Conservation (phyloP, 1,140 invertebrate species). For the Cyrtorhinus lividipennis region DNA sequence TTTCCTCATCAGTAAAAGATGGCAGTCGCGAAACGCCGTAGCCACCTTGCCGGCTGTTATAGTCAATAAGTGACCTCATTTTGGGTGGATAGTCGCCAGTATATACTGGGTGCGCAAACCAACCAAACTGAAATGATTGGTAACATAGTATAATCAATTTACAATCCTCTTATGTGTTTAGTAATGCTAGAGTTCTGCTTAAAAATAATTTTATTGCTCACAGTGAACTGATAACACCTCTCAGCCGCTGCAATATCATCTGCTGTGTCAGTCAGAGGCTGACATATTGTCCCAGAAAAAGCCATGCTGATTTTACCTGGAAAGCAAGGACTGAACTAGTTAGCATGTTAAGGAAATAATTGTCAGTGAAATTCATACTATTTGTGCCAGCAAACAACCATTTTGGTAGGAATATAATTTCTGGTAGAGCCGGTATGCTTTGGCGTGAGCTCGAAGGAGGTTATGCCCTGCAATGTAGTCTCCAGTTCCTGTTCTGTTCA, state of each 20-base stretch:
- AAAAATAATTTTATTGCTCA: too few species aligned
- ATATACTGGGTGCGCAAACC: slow-evolving; percentile 46
- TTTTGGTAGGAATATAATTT: neutral
- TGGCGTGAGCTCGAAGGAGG: slow-evolving; percentile 43
- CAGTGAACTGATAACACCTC: neutral
- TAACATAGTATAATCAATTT: too few species aligned
- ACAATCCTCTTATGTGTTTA: too few species aligned
- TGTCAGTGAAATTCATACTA: too few species aligned
- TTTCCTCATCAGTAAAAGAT: slow-evolving; percentile 35
- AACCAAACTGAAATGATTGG: slow-evolving; percentile 44
- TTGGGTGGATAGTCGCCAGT: slow-evolving; percentile 43
- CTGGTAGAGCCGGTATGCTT: neutral
- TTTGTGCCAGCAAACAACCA: too few species aligned
- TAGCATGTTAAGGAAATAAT: too few species aligned
- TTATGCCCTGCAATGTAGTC: slow-evolving; percentile 47
- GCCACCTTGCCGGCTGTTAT: slow-evolving; percentile 37
- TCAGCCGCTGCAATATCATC: slow-evolving; percentile 9
- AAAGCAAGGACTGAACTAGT: too few species aligned
- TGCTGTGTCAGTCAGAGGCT: neutral
- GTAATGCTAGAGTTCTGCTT: too few species aligned
- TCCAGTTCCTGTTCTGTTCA: slow-evolving; percentile 35
- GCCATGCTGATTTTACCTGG: slow-evolving; percentile 36
- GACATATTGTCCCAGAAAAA: slow-evolving; percentile 31
- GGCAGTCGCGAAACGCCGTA: slow-evolving; percentile 36
- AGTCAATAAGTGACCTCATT: slow-evolving; percentile 35